Evolutionary conservation across 2,113 vertebrate species (phyloP), one percentile per base, ranked within the genome.

Genomic region (Trogon melanurus): DNA sequence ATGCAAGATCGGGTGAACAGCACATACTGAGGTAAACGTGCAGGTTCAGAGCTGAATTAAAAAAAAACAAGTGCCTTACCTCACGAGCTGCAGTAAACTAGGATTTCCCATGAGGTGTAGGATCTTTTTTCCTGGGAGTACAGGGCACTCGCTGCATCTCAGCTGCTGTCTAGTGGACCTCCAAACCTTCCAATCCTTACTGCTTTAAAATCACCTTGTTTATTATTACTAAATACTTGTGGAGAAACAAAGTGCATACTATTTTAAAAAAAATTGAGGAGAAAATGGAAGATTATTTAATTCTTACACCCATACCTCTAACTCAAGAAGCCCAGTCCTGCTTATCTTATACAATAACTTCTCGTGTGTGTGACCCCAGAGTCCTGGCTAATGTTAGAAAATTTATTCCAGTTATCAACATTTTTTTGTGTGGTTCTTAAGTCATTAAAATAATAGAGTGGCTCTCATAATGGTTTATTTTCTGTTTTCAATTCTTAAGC

Each of bases 101-200:
- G 22, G 61, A 25, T 34, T 45, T 85, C 62, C 7, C 5, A 2
- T 11, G 71, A 65, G 23, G 4, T 18, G 27, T 22, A 14, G 16
- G 25, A 12, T 78, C n/a, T 54, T 5, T 47, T 34, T 56, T 62
- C 61, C 51, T 89, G 61, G 14, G 56, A 53, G 62, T 32, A 15
- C 0, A 1, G 6, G 16, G 36, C 15, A 17, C 58, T 50, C 5
- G 0, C 11, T 71, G 27, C 16, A 21, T 53, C 50, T 45, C 50
- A 65, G 50, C 45, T 41, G 20, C 57, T 71, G 20, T 15, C 25
- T n/a, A 14, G 17, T 5, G 21, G 16, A n/a, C 10, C 10, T 81
- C n/a, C 27, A 64, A 50, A 44, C 32, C 21, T 70, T 57, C n/a
- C 16, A 5, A 3, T 75, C 38, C 38, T 81, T 72, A n/a, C 51